Base-by-base conservation (phyloP, 2,797 vertebrate genomes). In the Melanogrammus aeglefinus region DNA sequence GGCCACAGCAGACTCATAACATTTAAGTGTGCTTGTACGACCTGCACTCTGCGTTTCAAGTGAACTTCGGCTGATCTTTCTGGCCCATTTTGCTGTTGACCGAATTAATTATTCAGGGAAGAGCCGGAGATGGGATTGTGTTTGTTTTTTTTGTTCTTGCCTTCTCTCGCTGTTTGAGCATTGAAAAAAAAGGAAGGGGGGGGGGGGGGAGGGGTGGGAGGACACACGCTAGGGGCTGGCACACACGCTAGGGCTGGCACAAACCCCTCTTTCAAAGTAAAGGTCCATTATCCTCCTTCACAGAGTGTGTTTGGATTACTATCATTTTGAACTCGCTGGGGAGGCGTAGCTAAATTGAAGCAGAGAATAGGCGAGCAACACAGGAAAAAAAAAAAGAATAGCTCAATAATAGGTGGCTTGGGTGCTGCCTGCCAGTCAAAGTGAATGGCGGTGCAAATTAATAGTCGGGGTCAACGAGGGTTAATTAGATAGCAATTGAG, bases 401-500 rank as follows among this genome's bases (percentile, higher is more conserved):
- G 75, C 75, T 77, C 75, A 73, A 73, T 39, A 82, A 79, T 76
- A 74, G 71, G 73, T 69, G 38, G 80, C 41, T 27, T 36, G 13
- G 29, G 74, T 13, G n/a, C n/a, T 70, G 70, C 24, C 78, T 86
- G 88, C 77, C 86, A 84, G 80, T 83, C 80, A 83, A 76, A 75
- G 71, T 84, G 82, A 87, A 82, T 81, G 85, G 74, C 87, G 82
- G 29, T 77, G 75, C 63, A 79, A 79, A 51, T 51, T 80, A 77
- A 77, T 66, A 82, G 82, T 78, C 72, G 79, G 80, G 80, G 77
- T 78, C 76, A 81, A 75, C 27, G 82, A 86, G 80, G 87, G 76
- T 77, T 77, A 85, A 85, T 87, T 87, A 86, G 74, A 77, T 81
- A 72, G 41, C 78, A 82, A 83, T 73, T 72, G 74, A 81, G 80